These are phyloP conservation scores for Rhinopomastus cyanomelas DNA, from an alignment of 2,113 vertebrate species.

Conservation along the genomic window DNA sequence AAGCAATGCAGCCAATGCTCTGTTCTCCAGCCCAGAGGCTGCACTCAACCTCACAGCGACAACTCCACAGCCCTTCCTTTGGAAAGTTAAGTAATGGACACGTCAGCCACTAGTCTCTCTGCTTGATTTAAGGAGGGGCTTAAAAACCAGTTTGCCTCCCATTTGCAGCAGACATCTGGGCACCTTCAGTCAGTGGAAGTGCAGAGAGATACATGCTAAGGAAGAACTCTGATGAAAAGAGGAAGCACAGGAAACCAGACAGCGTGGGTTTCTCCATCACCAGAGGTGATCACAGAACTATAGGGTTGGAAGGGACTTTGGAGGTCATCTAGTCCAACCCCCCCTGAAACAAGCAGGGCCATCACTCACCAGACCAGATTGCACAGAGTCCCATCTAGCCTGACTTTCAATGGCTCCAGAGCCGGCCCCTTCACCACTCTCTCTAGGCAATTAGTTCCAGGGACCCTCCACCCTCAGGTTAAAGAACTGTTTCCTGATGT, in stretches of 20 bases:
- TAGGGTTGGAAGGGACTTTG: too few relatives aligned
- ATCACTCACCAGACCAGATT: too few relatives aligned
- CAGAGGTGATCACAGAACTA: too few relatives aligned
- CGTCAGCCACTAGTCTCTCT: not conserved
- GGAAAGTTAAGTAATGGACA: constrained; percentile 9
- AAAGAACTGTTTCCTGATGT: too few relatives aligned
- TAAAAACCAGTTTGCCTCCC: constrained; percentile 6
- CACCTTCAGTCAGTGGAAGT: not conserved
- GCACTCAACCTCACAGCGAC: not conserved
- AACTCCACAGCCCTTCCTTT: not conserved
- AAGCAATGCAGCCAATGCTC: not conserved
- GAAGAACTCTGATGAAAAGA: not conserved
- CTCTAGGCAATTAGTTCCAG: too few relatives aligned
- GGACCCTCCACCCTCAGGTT: too few relatives aligned
- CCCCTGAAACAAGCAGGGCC: too few relatives aligned
- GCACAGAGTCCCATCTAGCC: too few relatives aligned
- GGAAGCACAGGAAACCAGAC: not conserved
- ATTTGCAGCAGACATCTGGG: not conserved
- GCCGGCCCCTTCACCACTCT: too few relatives aligned
- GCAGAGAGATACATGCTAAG: not conserved
- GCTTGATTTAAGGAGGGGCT: not conserved
- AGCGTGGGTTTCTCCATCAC: not conserved
- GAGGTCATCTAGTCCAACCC: too few relatives aligned
- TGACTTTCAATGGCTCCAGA: not conserved
- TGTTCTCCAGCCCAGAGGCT: not conserved